phyloP scores from a whole-genome alignment of 2,113 vertebrate species.

The Penelope pileata region DNA sequence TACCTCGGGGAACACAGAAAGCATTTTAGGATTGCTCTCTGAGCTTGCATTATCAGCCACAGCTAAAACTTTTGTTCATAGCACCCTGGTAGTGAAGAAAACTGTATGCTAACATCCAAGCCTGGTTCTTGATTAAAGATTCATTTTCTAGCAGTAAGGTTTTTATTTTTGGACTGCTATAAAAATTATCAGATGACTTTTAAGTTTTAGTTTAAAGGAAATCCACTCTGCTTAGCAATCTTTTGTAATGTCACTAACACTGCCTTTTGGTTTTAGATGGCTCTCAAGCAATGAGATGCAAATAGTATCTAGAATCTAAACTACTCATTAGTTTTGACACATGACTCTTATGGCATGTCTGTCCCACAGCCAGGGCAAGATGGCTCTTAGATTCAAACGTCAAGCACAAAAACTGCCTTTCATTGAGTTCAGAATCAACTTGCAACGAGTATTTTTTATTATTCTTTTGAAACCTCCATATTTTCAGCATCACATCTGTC shows the following conservation, averaged over 20 bases:
- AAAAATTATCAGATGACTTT: background rate
- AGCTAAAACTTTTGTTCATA: background rate
- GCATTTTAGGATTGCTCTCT: background rate
- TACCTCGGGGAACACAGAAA: background rate
- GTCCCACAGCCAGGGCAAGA: background rate
- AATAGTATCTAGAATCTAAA: background rate
- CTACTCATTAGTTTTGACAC: background rate
- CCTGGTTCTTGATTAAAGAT: background rate
- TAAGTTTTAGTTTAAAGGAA: background rate
- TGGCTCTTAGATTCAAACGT: background rate
- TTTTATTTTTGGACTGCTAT: background rate
- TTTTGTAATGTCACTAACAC: background rate
- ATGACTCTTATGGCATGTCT: background rate
- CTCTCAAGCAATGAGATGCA: background rate
- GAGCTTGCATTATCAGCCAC: background rate
- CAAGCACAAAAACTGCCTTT: background rate
- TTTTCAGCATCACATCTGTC: constrained; percentile 12
- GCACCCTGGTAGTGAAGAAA: background rate
- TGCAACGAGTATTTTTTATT: background rate
- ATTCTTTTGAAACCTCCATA: background rate
- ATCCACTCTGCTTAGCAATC: background rate
- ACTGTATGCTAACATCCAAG: background rate
- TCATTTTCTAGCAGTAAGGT: background rate
- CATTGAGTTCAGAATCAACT: background rate
- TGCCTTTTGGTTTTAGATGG: background rate